Evolutionary conservation across 2,888 invertebrate genomes (phyloP).

Genomic region (Acholoe squamosa): DNA sequence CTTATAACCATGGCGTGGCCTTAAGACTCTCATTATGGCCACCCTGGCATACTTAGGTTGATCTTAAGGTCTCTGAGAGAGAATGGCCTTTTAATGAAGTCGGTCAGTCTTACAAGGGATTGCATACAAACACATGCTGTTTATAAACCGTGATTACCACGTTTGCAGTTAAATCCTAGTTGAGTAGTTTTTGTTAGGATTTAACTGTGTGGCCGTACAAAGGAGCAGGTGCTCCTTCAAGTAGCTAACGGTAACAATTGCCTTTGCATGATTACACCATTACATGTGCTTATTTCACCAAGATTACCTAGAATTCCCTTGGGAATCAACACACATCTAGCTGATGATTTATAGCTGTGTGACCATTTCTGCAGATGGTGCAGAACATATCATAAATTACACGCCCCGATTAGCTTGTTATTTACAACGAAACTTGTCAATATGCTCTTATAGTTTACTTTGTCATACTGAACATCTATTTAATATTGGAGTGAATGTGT

Average conservation of each 20-base stretch:
- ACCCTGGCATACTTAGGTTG: not conserved
- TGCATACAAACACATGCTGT: not conserved
- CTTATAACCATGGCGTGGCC: not conserved
- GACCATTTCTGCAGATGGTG: no score
- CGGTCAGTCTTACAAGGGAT: not conserved
- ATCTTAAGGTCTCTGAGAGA: not conserved
- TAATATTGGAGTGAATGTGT: no score
- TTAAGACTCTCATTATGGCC: not conserved
- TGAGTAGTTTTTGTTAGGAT: conserved; percentile 28
- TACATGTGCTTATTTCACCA: not conserved
- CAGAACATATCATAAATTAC: no score
- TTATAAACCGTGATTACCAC: not conserved
- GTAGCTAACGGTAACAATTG: not conserved
- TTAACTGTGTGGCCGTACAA: not conserved
- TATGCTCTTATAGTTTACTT: no score
- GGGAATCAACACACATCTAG: no score
- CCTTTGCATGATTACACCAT: not conserved
- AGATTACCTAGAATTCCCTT: no score
- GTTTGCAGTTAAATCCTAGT: conserved; percentile 5
- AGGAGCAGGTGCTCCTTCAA: conserved; percentile 2
- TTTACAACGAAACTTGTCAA: no score
- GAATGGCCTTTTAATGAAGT: conserved; percentile 5
- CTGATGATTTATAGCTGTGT: no score
- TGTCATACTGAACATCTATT: no score
- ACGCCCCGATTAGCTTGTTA: no score